Conservation (phyloP, 2,113 vertebrate species). For the Pelmatolapia mariae region DNA sequence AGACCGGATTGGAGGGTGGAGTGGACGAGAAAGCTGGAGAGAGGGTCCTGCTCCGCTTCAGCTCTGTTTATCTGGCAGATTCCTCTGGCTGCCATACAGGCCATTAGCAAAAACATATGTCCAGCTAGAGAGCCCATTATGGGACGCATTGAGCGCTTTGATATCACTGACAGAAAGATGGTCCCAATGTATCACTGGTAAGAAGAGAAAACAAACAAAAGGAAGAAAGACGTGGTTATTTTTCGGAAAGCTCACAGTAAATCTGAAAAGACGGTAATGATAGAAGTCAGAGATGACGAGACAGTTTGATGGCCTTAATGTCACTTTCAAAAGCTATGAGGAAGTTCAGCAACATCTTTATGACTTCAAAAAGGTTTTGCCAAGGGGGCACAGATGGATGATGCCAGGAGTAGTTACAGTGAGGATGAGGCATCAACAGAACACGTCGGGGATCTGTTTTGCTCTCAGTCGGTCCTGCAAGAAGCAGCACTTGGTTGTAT, state of each 20-base stretch:
- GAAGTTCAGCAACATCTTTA: constrained; percentile 37
- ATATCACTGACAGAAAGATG: constrained; percentile 42
- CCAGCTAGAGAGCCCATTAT: constrained; percentile 52
- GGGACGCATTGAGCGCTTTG: constrained; percentile 33
- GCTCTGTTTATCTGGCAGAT: constrained; percentile 64
- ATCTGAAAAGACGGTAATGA: not conserved
- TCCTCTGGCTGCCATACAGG: constrained; percentile 60
- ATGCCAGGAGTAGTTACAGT: constrained; percentile 49
- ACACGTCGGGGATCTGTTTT: constrained; percentile 5
- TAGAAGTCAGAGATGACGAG: not conserved
- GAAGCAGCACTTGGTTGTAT: not conserved
- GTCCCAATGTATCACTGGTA: constrained; percentile 30
- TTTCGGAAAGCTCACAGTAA: not conserved
- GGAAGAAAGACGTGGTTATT: not conserved
- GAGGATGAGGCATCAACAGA: constrained; percentile 12
- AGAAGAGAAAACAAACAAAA: not conserved
- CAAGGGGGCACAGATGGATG: constrained; percentile 59
- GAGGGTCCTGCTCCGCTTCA: not conserved
- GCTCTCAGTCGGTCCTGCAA: constrained; percentile 11
- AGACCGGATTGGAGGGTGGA: constrained; percentile 38
- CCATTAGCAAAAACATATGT: constrained; percentile 62
- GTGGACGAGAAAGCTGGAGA: not conserved
- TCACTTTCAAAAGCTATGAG: constrained; percentile 8
- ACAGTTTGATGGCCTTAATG: constrained; percentile 26
- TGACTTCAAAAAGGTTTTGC: constrained; percentile 62